phyloP scores from a whole-genome alignment of 1,140 invertebrate species.

The Drosophila varians region DNA sequence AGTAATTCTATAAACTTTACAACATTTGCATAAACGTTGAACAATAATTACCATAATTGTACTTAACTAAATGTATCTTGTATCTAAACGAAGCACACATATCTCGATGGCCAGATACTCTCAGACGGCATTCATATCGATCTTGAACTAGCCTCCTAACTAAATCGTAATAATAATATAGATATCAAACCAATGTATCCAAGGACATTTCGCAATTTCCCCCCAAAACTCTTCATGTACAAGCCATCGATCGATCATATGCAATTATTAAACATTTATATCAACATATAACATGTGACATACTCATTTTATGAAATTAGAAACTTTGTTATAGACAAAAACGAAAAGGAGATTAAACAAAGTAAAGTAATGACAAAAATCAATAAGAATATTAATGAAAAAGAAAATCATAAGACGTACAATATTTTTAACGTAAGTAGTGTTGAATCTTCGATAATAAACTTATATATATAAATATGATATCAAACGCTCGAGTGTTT shows the following conservation, averaged over 20 bases:
- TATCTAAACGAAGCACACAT: conserved; percentile 78
- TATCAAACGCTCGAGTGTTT: conserved; percentile 1
- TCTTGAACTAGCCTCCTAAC: conserved; percentile 41
- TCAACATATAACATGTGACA: conserved; percentile 50
- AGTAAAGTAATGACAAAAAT: conserved; percentile 30
- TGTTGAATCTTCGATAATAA: conserved; percentile 79
- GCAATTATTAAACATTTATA: conserved; percentile 73
- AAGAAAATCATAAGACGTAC: conserved; percentile 70
- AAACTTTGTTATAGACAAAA: conserved; percentile 63
- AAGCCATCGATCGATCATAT: conserved; percentile 71
- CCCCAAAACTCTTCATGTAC: conserved; percentile 58
- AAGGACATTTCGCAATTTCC: conserved; percentile 58
- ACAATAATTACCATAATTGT: conserved; percentile 80
- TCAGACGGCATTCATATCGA: conserved; percentile 36
- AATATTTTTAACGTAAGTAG: conserved; percentile 80
- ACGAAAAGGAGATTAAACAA: conserved; percentile 11
- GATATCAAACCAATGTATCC: conserved; percentile 40
- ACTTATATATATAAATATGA: conserved; percentile 37
- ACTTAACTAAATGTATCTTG: conserved; percentile 78
- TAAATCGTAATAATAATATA: conserved; percentile 41
- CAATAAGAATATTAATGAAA: conserved; percentile 54
- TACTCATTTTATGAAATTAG: conserved; percentile 73
- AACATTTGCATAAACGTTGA: conserved; percentile 73
- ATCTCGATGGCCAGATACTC: conserved; percentile 56
- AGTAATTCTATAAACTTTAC: conserved; percentile 50